Percentiles rank a stretch among this genome's conserved stretches.
phyloP scores from a whole-genome alignment of 2,888 invertebrate genomes.

The Trachelus troglodyta region DNA sequence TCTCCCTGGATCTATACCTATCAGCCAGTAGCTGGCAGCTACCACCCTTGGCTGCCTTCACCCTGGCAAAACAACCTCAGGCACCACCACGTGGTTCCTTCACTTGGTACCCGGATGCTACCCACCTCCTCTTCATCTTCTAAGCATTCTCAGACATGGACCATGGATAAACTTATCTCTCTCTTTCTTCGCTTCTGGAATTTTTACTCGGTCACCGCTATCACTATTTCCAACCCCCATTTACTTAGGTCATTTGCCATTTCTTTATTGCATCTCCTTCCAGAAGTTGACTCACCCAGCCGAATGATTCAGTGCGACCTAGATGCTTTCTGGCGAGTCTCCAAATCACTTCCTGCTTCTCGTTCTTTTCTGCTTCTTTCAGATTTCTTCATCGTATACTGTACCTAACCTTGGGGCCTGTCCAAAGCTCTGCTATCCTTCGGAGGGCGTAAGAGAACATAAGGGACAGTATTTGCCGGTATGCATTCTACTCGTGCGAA shows the following conservation, averaged over 20 bases:
- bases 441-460: conserved; percentile 32
- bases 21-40: neutral
- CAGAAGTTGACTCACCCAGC: conserved; percentile 27
- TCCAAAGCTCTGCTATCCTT: conserved; percentile 42
- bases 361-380: conserved; percentile 20
- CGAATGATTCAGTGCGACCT: conserved; percentile 53
- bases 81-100: conserved; percentile 4
- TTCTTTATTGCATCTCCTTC: conserved; percentile 50
- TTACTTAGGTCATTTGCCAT: conserved; percentile 43
- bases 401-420: neutral
- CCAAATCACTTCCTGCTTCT: conserved; percentile 59
- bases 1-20: conserved; percentile 13
- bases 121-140: neutral
- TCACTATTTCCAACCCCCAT: neutral
- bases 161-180: neutral
- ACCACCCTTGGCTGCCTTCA: neutral
- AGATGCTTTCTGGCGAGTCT: conserved; percentile 55
- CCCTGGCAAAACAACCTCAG: conserved; percentile 19
- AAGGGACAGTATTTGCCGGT: conserved; percentile 45
- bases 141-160: neutral
- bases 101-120: conserved; percentile 3
- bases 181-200: neutral
- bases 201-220: conserved; percentile 5
- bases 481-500: conserved; percentile 40
- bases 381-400: conserved; percentile 14